Evolutionary conservation across 2,113 vertebrate genomes (phyloP).

Genomic region (Gopherus flavomarginatus): DNA sequence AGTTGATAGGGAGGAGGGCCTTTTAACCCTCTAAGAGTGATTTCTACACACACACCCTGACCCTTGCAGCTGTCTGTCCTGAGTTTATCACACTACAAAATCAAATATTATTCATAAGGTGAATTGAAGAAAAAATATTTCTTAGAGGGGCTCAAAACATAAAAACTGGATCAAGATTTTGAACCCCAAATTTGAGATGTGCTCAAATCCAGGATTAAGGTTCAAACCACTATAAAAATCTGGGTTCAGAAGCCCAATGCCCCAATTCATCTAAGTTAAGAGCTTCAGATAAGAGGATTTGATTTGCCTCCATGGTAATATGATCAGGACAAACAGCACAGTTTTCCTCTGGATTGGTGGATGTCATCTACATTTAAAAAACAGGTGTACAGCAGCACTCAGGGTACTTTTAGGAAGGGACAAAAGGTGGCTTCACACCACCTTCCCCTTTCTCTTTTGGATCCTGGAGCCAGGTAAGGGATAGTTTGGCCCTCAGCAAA

Average conservation of each 20-base stretch:
- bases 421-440: accelerated
- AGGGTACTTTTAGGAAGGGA: too few relatives aligned
- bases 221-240: neutral
- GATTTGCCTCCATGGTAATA: neutral
- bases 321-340: too few relatives aligned
- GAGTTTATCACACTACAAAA: neutral
- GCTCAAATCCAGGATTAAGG: neutral
- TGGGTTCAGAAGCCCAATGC: neutral
- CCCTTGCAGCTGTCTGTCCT: too few relatives aligned
- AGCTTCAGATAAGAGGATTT: neutral
- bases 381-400: too few relatives aligned
- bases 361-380: too few relatives aligned
- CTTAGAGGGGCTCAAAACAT: neutral
- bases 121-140: too few relatives aligned
- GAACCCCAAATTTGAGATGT: neutral
- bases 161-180: neutral
- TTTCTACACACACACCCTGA: too few relatives aligned
- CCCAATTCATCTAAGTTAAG: neutral
- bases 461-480: neutral
- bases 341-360: too few relatives aligned
- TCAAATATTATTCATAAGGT: neutral
- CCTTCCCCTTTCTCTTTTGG: neutral
- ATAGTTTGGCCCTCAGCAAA: too few relatives aligned
- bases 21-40: too few relatives aligned
- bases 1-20: too few relatives aligned